phyloP scores from a whole-genome alignment of 2,113 vertebrate species.

The Corapipo altera region DNA sequence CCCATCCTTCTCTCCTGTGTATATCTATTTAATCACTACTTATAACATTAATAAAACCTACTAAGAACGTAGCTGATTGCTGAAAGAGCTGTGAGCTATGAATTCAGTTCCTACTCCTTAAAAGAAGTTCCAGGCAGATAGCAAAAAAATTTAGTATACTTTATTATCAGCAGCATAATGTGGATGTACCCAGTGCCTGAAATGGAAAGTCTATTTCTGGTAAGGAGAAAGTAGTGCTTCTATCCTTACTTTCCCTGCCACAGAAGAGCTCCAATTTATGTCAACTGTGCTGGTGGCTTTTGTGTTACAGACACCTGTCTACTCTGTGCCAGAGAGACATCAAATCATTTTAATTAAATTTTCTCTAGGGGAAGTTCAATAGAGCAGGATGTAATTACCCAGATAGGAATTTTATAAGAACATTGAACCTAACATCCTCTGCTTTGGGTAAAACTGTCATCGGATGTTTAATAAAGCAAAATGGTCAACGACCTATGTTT shows the following conservation, averaged over 20 bases:
- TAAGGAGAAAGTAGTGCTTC: not conserved
- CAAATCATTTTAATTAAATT: conserved; percentile 49
- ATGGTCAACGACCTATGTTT: not conserved
- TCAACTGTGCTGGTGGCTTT: conserved; percentile 3
- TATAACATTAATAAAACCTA: not conserved
- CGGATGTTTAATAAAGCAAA: conserved; percentile 26
- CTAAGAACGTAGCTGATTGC: not conserved
- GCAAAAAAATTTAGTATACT: not conserved
- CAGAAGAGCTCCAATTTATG: not conserved
- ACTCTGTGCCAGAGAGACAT: not conserved
- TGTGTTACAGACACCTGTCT: conserved; percentile 42
- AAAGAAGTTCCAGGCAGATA: not conserved
- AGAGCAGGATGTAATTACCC: conserved; percentile 37
- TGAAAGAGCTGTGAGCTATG: not conserved
- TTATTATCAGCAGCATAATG: not conserved
- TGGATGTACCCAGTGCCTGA: not conserved
- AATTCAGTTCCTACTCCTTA: not conserved
- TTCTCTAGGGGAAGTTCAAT: conserved; percentile 23
- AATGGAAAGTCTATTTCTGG: not conserved
- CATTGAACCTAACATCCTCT: not conserved
- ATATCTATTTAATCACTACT: conserved; percentile 4
- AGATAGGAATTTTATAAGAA: conserved; percentile 38
- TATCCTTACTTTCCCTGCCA: not conserved
- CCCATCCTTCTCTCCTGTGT: not conserved
- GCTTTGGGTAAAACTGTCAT: not conserved